Evolutionary conservation across 2,797 vertebrate species (phyloP), one percentile per base, ranked within the genome.

Genomic region (Microtus obscurus): DNA sequence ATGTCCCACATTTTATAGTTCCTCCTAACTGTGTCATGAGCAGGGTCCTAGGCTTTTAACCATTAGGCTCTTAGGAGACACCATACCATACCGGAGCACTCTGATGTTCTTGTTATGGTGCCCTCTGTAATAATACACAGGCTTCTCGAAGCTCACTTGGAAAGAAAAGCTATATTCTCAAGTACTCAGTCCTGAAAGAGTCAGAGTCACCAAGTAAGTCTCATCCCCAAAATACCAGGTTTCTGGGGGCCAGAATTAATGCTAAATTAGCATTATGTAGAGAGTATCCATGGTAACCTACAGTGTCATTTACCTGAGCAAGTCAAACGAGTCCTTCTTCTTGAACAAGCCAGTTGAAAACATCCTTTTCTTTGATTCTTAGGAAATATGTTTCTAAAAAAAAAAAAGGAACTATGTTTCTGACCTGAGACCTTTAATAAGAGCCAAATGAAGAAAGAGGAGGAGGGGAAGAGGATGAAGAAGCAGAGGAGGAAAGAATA

Each of bases 361-460:
- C 2, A 87, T 34, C n/a, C n/a, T 90, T 87, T 89, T 97, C 91
- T 63, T 31, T 95, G 82, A 92, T 91, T 95, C 88, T 96, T 95
- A 65, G 87, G 53, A 76, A 69, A 91, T n/a, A 81, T 74, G 48
- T 96, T 95, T 92, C 83, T 90, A n/a, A n/a, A n/a, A n/a, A n/a
- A n/a, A n/a, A n/a, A n/a, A n/a, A n/a, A 65, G 87, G 53, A 76
- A 69, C 90, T n/a, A 81, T 74, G 48, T 96, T 95, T 92, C 83
- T 90, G 27, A 86, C 23, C 63, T 87, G 19, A 63, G 43, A 16
- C 29, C 17, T 34, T 45, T 56, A 91, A 8, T 83, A 43, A 86
- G 59, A 37, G 8, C 31, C 80, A 25, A n/a, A 45, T 27, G 21
- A 10, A 51, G 10, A 34, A 43, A 29, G 9, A 83, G 5, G 10